phyloP scores from a whole-genome alignment of 2,888 invertebrate genomes.

The Tupiocoris notatus region DNA sequence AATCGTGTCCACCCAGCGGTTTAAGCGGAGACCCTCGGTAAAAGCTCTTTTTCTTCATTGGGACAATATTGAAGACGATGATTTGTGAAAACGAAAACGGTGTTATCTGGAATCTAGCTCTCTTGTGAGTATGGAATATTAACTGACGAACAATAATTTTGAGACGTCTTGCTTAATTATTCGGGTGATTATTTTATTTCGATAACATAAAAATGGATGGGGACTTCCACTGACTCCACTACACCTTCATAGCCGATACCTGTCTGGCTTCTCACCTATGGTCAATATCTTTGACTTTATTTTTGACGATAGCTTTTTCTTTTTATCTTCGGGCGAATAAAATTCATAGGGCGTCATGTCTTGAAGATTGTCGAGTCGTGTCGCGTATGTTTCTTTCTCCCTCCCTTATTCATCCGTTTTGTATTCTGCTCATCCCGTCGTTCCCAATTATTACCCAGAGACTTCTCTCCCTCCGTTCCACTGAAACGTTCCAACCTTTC shows the following conservation, averaged over 20 bases:
- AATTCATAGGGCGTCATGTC: conserved; percentile 42
- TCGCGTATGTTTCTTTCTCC: conserved; percentile 42
- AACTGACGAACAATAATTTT: too few relatives aligned
- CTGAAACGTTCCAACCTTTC: neutral
- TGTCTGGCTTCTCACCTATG: neutral
- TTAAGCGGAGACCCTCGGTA: neutral
- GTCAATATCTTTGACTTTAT: neutral
- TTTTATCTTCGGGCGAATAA: conserved; percentile 26
- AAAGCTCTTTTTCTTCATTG: conserved; percentile 10
- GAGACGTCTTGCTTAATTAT: too few relatives aligned
- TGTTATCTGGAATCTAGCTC: conserved; percentile 20
- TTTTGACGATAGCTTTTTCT: neutral
- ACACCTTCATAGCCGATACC: too few relatives aligned
- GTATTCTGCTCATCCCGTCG: conserved; percentile 36
- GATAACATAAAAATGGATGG: too few relatives aligned
- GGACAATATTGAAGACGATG: conserved; percentile 7
- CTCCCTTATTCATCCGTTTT: conserved; percentile 32
- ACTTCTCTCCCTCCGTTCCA: conserved; percentile 4
- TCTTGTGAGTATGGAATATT: too few relatives aligned
- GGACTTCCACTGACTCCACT: too few relatives aligned
- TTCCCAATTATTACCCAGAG: conserved; percentile 43
- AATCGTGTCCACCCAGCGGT: neutral
- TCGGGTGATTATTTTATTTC: too few relatives aligned
- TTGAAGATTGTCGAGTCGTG: conserved; percentile 40
- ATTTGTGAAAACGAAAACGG: conserved; percentile 22